Evolutionary conservation across 2,113 vertebrate genomes (phyloP), one percentile per base, ranked within the genome.

Genomic region (Rhineura floridana): DNA sequence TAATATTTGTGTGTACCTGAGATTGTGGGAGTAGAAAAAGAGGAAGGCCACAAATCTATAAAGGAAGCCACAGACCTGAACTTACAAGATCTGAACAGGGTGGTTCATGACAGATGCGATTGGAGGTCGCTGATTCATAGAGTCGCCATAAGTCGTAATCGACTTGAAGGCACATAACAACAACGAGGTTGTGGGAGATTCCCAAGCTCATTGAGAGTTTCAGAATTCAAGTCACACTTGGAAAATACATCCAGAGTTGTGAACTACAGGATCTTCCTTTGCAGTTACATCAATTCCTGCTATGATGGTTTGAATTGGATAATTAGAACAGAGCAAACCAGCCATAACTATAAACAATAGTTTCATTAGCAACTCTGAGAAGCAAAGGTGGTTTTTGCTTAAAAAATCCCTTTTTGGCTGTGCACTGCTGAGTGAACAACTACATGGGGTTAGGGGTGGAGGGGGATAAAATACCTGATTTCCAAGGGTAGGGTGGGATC

Each of bases 381-480:
- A 67, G 30, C 33, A n/a, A 81, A 28, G 0, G 0, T 44, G 0
- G 0, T 42, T 52, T 80, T 82, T 69, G 15, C 84, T 83, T 36
- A 55, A 72, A 4, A 36, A 36, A 28, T 0, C 3, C 48, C 36
- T 55, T 80, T 36, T 19, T 21, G 75, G 11, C 4, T 62, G 2
- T 65, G 25, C 8, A 19, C 55, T 59, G 55, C 55, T 59, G 55
- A 3, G 21, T 59, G 1, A 59, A 59, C 55, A 19, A 59, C 55
- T 67, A 67, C 25, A 67, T 23, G 63, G 63, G 25, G 28, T n/a
- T n/a, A n/a, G n/a, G n/a, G n/a, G n/a, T 7, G 52, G 15, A 55
- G 28, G 63, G 25, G 28, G 28, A 6, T 67, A 28, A 25, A 28
- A 21, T 67, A 67, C 23, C 28, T 67, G 63, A 25, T 67, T 67